These are phyloP conservation scores for Cathartes aura DNA, from an alignment of 2,113 vertebrate genomes.

Conservation along the genomic window DNA sequence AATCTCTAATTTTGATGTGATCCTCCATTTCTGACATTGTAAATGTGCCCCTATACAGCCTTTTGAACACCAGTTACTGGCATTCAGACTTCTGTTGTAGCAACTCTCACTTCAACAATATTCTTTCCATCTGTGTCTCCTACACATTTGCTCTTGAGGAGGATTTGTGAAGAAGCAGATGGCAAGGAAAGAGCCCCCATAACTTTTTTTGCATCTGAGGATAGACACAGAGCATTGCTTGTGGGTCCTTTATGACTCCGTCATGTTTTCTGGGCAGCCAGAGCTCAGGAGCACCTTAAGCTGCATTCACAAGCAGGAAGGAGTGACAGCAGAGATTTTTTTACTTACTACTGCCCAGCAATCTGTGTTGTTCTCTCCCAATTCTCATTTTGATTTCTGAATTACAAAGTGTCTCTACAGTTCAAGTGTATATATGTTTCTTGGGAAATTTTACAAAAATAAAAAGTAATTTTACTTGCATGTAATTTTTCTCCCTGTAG, in stretches of 20 bases:
- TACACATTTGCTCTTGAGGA: background rate
- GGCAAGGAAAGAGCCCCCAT: background rate
- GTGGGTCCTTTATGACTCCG: background rate
- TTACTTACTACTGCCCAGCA: background rate
- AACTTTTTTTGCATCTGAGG: background rate
- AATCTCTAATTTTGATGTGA: background rate
- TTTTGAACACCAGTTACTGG: background rate
- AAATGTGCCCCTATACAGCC: background rate
- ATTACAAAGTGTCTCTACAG: background rate
- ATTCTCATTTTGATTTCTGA: background rate
- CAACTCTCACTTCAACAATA: background rate
- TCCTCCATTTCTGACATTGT: background rate
- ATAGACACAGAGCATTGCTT: background rate
- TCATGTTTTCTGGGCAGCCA: background rate
- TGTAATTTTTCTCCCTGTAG: slow-evolving; percentile 68
- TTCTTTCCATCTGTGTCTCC: background rate
- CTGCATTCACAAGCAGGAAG: background rate
- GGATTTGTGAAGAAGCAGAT: background rate
- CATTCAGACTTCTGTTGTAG: background rate
- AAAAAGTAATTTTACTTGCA: background rate
- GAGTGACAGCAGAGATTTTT: background rate
- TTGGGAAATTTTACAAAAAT: background rate
- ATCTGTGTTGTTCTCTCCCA: background rate
- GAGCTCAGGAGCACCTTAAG: background rate
- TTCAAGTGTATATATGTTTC: background rate